Evolutionary conservation across 1,140 invertebrate genomes (phyloP).

Genomic region (Drosophila arizonae): DNA sequence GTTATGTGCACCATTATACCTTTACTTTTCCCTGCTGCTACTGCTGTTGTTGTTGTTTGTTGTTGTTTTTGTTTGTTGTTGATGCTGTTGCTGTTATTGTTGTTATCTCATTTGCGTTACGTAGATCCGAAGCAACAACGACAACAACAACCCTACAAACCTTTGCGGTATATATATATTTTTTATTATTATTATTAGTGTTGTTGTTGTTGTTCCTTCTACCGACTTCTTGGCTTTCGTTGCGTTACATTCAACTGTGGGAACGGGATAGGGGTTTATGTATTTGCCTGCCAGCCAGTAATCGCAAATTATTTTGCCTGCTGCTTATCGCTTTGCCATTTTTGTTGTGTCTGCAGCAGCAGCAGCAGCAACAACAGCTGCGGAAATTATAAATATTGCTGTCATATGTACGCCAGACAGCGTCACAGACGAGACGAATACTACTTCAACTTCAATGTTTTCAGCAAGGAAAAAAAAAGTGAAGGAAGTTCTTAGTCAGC

Average conservation of each 20-base stretch:
- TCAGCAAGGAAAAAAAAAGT: conserved; percentile 22
- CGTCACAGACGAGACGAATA: conserved; percentile 8
- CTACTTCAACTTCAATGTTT: conserved; percentile 55
- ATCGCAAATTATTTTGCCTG: conserved; percentile 71
- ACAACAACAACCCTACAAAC: conserved; percentile 18
- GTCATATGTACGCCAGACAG: conserved; percentile 63
- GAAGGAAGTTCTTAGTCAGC: not conserved
- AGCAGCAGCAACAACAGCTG: conserved; percentile 13
- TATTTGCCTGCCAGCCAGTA: conserved; percentile 42
- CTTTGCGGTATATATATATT: not conserved
- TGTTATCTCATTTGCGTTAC: conserved; percentile 64
- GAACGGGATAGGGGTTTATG: conserved; percentile 37
- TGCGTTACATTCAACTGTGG: conserved; percentile 50
- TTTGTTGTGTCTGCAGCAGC: conserved; percentile 54
- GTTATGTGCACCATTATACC: conserved; percentile 64
- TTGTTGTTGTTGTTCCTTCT: conserved; percentile 39
- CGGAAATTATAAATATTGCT: conserved; percentile 79
- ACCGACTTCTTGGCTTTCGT: conserved; percentile 63
- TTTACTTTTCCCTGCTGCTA: conserved; percentile 44
- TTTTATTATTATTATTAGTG: conserved; percentile 27
- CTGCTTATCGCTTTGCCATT: conserved; percentile 40
- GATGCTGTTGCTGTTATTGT: conserved; percentile 1
- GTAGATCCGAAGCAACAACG: conserved; percentile 32
- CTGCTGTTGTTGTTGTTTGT: conserved; percentile 26
- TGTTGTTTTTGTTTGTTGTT: no score